Evolutionary conservation across 2,888 invertebrate genomes (phyloP), one percentile per base, ranked within the genome.

Genomic region (Pharmacophagus antenor): DNA sequence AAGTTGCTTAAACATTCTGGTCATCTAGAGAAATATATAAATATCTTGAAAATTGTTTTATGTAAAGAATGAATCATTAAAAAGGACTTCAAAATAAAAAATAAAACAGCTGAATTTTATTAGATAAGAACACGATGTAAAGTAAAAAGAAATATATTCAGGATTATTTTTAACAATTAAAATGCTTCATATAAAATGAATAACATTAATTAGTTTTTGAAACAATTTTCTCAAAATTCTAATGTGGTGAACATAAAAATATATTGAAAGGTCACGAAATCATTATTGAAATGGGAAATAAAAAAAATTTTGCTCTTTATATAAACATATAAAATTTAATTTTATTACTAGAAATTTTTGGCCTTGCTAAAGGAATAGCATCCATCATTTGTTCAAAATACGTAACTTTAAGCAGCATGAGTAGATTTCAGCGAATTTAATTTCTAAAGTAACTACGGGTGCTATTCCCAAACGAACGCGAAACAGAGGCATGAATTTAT

Each of bases 381-480:
- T 37, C 15, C n/a, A 37, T 37, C n/a, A 37, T 37, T 15, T n/a
- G 37, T n/a, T 17, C 23, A 3, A 31, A 44, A 31, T 41, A 15
- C 52, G 1, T 52, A 44, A 46, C 46, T 58, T 53, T 25, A 17
- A 25, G 3, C 48, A 21, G 42, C 53, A 48, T 31, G 42, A 53
- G 48, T 48, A 48, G 48, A 58, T 58, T 53, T 53, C 41, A 17
- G 21, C 10, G 41, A 53, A 58, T 58, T 56, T 53, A 58, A 58
- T 58, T 53, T 53, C 21, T 42, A 53, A 56, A 58, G 53, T 58
- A 48, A 27, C 53, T 25, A 18, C 48, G 53, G 41, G 48, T 15
- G 15, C 15, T n/a, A 37, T 37, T 58, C 20, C 12, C 41, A 41
- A 48, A 53, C 48, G 27, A 18, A 58, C 25, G 48, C 51, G 20